These are phyloP conservation scores for Microcebus tavaratra DNA, from an alignment of 2,113 vertebrate genomes.

Conservation along the genomic window DNA sequence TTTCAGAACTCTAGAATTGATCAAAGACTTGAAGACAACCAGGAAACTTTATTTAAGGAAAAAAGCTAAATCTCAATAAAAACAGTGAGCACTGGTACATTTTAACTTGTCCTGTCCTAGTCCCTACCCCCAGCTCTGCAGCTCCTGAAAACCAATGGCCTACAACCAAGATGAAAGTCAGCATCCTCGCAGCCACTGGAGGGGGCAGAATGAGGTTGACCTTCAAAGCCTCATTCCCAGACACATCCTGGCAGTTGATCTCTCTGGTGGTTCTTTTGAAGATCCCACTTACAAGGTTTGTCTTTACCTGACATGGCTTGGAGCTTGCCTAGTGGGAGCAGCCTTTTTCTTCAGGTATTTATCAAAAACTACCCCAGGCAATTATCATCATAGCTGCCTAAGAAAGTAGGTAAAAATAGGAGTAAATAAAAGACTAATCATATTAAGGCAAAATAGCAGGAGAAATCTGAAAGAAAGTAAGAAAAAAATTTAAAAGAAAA, in stretches of 20 bases:
- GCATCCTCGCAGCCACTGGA: background rate
- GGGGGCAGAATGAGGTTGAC: background rate
- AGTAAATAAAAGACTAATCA: background rate
- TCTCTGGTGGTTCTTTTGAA: background rate
- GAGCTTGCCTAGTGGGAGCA: background rate
- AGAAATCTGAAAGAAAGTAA: no score
- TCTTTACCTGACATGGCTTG: background rate
- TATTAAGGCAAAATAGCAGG: no score
- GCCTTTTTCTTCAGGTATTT: background rate
- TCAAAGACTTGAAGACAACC: background rate
- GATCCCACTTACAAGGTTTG: background rate
- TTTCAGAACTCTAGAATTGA: background rate
- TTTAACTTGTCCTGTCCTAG: background rate
- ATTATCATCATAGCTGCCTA: background rate
- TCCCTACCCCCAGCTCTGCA: background rate
- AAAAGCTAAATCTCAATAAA: background rate
- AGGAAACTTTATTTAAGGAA: background rate
- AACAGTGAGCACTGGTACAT: background rate
- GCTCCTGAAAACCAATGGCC: background rate
- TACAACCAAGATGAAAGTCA: background rate
- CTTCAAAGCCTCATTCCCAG: background rate
- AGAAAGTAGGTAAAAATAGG: background rate
- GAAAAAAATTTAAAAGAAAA: no score
- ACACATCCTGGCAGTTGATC: background rate
- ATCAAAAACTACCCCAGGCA: background rate